Evolutionary conservation across 2,888 invertebrate species (phyloP).

Genomic region (Diadegma fenestrale): DNA sequence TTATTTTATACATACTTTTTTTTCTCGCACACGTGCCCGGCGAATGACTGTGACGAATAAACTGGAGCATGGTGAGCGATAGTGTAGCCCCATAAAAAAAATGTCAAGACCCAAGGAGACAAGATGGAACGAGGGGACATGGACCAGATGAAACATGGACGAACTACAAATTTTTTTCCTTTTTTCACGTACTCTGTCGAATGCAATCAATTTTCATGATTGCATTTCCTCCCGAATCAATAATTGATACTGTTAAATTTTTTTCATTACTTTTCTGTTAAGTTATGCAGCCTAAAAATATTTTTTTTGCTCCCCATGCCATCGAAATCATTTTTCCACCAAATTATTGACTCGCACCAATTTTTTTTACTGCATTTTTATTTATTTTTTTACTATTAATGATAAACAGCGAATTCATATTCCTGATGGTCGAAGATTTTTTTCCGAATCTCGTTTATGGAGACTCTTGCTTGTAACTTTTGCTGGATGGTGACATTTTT

Average conservation of each 20-base stretch:
- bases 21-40: slow-evolving; percentile 50
- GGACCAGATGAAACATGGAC: slow-evolving; percentile 22
- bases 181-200: background rate
- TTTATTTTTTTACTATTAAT: background rate
- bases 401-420: background rate
- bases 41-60: slow-evolving; percentile 53
- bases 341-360: background rate
- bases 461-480: background rate
- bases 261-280: background rate
- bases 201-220: slow-evolving; percentile 10
- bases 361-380: background rate
- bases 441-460: background rate
- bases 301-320: background rate
- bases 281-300: background rate
- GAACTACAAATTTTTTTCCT: background rate
- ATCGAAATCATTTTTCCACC: background rate
- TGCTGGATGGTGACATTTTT: background rate
- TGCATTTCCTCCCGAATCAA: background rate
- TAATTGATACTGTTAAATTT: background rate
- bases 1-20: slow-evolving; percentile 32
- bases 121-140: slow-evolving; percentile 8
- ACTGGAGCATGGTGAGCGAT: slow-evolving; percentile 29
- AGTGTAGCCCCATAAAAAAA: background rate
- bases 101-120: background rate
- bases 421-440: background rate